Base-by-base conservation (phyloP, 2,888 invertebrate species). In the Clitarchus hookeri region DNA sequence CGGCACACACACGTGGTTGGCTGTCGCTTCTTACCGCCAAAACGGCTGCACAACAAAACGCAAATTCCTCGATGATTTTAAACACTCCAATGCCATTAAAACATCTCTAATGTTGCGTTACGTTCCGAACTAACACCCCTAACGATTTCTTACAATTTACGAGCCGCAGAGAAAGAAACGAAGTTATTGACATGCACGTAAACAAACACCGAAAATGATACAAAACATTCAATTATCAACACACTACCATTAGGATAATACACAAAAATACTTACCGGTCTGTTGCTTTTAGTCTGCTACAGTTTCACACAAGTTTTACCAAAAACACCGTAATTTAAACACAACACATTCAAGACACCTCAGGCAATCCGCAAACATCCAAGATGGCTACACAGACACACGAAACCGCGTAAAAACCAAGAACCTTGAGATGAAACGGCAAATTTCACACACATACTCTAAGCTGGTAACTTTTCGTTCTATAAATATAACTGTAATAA, bases 371-470 rank as follows among this genome's bases (percentile, higher is more conserved):
- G 78, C 85, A 11, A 77, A 85, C 85, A 85, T 83, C 85, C 84
- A 86, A 83, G 84, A 86, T 86, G 86, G 86, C 86, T 44, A 83
- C 86, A 53, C 86, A 79, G 84, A 80, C 86, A 65, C 86, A 80
- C 77, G 54, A 86, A 86, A 86, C 84, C 86, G 86, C 86, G 84
- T 84, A 86, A 86, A 84, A 12, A 36, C 82, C 82, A 19, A 65
- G 65, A 65, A 23, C 65, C 65, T 65, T 65, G 65, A 65, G n/a
- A 65, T 65, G 65, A 16, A n/a, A 65, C 65, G n/a, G 16, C 65
- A 65, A 65, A 19, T 0, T n/a, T 65, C 23, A 65, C 65, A 65
- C 16, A 23, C n/a, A 16, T 9, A 9, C 65, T 65, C 16, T 8
- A 6, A 65, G 16, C 19, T 23, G 16, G n/a, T 9, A 65, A 65